Conservation (phyloP, 2,888 invertebrate species). For the Myopa testacea region DNA sequence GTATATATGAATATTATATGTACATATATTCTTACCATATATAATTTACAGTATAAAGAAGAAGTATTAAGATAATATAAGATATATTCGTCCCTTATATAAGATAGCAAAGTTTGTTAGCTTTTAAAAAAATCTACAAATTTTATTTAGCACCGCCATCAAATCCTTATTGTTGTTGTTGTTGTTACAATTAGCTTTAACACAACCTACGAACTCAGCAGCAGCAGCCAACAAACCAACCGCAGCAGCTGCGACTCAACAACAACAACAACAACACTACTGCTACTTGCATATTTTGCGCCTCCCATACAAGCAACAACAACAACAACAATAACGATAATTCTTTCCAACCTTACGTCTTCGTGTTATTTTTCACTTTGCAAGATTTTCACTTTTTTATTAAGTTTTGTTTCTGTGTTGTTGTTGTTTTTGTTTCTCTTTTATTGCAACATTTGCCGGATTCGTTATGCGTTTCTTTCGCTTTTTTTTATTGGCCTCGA, state of each 20-base stretch:
- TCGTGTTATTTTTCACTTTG: conserved; percentile 23
- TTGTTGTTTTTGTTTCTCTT: conserved; percentile 16
- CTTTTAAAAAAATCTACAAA: not conserved
- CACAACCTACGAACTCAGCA: not conserved
- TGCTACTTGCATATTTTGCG: not conserved
- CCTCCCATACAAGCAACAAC: not conserved
- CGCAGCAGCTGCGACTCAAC: conserved; percentile 32
- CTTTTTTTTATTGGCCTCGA: conserved; percentile 40
- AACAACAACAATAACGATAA: conserved; percentile 7
- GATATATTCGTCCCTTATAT: no score
- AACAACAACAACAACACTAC: conserved; percentile 22
- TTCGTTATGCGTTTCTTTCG: conserved; percentile 35
- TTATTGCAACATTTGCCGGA: conserved; percentile 33
- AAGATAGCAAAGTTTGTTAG: no score
- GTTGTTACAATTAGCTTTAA: conserved; percentile 28
- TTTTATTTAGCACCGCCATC: not conserved
- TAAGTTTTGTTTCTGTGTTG: not conserved
- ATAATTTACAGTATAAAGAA: no score
- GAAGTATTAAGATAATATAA: no score
- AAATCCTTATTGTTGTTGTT: not conserved
- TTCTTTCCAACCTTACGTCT: conserved; percentile 23
- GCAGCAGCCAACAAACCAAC: not conserved
- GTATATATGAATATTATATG: no score
- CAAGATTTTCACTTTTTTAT: conserved; percentile 23
- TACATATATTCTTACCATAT: no score